Evolutionary conservation across 2,888 invertebrate species (phyloP).

Genomic region (Philonicus albiceps): DNA sequence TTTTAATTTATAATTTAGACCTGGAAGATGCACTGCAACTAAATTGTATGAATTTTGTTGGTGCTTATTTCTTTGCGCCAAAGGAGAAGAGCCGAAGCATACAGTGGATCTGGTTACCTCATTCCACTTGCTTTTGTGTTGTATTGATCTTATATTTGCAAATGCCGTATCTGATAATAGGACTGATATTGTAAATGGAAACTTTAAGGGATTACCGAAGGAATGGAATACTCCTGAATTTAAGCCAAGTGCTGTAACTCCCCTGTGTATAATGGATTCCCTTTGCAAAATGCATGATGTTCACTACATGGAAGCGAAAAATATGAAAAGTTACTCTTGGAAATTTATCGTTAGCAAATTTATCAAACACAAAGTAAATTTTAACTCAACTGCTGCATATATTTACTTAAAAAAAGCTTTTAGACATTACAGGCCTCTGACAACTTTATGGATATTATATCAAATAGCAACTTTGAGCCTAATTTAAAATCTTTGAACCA

Average conservation of each 20-base stretch:
- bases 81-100: conserved; percentile 84
- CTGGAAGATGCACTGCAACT: conserved; percentile 78
- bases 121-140: conserved; percentile 88
- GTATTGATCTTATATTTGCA: conserved; percentile 88
- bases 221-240: conserved; percentile 72
- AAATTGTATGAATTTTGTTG: conserved; percentile 93
- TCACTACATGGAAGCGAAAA: conserved; percentile 85
- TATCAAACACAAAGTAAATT: conserved; percentile 56
- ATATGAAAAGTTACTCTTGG: conserved; percentile 89
- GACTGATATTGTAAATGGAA: conserved; percentile 84
- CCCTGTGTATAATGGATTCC: conserved; percentile 83
- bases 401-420: conserved; percentile 51
- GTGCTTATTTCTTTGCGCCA: conserved; percentile 90
- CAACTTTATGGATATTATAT: conserved; percentile 78
- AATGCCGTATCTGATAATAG: conserved; percentile 84
- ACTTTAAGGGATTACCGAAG: conserved; percentile 79
- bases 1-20: conserved; percentile 65
- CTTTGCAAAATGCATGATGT: conserved; percentile 85
- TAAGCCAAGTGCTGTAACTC: conserved; percentile 62
- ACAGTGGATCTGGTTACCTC: conserved; percentile 94
- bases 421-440: conserved; percentile 65
- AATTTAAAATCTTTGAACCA: conserved; percentile 87
- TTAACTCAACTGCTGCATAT: not conserved
- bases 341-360: conserved; percentile 76
- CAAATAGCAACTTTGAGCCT: conserved; percentile 79